Conservation (phyloP, 2,888 invertebrate genomes). For the Lathronympha strigana region DNA sequence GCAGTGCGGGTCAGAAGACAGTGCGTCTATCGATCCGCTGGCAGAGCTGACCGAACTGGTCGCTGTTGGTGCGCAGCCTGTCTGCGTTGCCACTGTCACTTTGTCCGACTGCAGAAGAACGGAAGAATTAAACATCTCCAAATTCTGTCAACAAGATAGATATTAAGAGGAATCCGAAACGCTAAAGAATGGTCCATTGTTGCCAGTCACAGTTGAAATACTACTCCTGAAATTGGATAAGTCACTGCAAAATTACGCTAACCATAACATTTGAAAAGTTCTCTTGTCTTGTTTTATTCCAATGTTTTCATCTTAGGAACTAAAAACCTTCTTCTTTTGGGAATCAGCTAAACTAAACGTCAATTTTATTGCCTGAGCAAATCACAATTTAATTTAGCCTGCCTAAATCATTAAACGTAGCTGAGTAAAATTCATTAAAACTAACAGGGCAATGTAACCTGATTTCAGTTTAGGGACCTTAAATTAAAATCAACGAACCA, state of each 20-base stretch:
- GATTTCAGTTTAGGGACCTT: conserved; percentile 30
- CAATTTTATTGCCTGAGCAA: neutral
- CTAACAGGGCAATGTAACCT: conserved; percentile 27
- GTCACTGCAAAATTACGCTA: too few species aligned
- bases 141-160: too few species aligned
- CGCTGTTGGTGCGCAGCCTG: conserved; percentile 89
- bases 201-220: too few species aligned
- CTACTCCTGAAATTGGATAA: too few species aligned
- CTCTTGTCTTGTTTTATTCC: too few species aligned
- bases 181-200: too few species aligned
- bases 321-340: too few species aligned
- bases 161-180: too few species aligned
- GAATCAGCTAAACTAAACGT: too few species aligned
- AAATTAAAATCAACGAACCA: conserved; percentile 34
- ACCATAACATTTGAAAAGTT: too few species aligned
- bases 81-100: conserved; percentile 94
- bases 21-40: conserved; percentile 65
- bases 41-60: conserved; percentile 51
- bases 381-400: conserved; percentile 21
- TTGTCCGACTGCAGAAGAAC: conserved; percentile 74
- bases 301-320: too few species aligned
- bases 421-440: conserved; percentile 35
- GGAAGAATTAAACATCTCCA: neutral
- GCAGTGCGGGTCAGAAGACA: conserved; percentile 89
- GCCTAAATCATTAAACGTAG: conserved; percentile 11